Evolutionary conservation across 2,113 vertebrate genomes (phyloP).

Genomic region (Melanerpes formicivorus): DNA sequence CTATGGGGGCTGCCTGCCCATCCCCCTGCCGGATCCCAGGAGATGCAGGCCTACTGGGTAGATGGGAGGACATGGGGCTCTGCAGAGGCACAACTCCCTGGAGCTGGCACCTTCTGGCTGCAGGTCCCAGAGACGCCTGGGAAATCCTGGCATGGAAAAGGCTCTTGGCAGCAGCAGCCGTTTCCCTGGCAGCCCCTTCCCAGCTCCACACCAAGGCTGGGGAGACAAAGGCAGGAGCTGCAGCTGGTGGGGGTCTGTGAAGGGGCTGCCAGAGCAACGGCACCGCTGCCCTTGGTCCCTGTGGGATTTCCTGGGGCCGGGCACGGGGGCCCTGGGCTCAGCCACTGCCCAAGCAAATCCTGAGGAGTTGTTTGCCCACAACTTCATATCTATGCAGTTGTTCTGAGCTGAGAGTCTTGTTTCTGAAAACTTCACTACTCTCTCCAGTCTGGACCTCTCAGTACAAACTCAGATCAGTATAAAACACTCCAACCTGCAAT

Average conservation of each 20-base stretch:
- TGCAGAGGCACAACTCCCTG: background rate
- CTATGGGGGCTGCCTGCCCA: fast-evolving
- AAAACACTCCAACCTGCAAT: background rate
- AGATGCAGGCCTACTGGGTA: background rate
- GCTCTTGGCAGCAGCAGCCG: background rate
- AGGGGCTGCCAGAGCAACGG: constrained; percentile 11
- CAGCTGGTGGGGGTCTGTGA: constrained; percentile 35
- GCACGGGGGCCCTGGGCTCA: background rate
- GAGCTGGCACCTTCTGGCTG: background rate
- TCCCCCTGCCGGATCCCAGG: fast-evolving
- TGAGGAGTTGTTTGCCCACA: background rate
- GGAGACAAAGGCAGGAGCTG: constrained; percentile 34
- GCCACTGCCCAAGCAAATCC: background rate
- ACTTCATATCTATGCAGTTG: background rate
- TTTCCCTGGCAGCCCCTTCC: constrained; percentile 44
- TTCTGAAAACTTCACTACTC: background rate
- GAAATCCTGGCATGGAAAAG: constrained; percentile 27
- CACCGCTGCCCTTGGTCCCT: background rate
- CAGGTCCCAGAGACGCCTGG: background rate
- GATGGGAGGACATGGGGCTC: fast-evolving
- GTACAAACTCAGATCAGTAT: background rate
- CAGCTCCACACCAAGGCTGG: background rate
- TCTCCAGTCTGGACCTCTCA: background rate
- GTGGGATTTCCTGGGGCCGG: fast-evolving
- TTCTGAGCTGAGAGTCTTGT: background rate